Evolutionary conservation across 2,888 invertebrate genomes (phyloP), one percentile per base, ranked within the genome.

Genomic region (Eupithecia insigniata): DNA sequence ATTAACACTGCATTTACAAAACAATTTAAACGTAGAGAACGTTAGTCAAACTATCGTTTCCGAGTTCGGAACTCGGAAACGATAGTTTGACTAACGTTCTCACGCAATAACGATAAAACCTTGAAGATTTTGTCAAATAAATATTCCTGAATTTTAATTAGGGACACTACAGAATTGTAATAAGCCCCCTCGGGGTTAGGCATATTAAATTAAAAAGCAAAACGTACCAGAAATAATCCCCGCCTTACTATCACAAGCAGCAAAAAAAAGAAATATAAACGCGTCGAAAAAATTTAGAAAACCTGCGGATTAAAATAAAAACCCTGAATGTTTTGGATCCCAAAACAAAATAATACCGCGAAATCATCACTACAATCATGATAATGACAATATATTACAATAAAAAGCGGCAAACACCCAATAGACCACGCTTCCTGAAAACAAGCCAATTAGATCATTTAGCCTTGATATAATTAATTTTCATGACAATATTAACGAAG

Each of bases 401-500:
- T 34, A 22, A 36, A 34, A 36, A 14, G 26, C 36, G 26, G 6
- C 22, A 64, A 62, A 64, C 36, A 22, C 36, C n/a, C 36, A 34
- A 60, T 22, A 22, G 14, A 39, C 6, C 28, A 28, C 43, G 66
- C 71, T 74, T 74, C 74, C 66, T 69, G 74, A 74, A 74, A 74
- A 74, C 74, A 74, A 71, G 61, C 58, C 74, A 71, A 74, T 74
- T 74, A 73, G n/a, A 39, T 46, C 28, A 32, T 32, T 68, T 61
- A 70, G 70, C 73, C 73, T 73, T 68, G 65, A 67, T 70, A 60
- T 26, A 65, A 73, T 73, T 70, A 68, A 67, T 70, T 69, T 66
- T 5, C 61, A 62, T 58, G 26, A 28, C 58, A 67, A 36, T 58
- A 64, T 5, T 60, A 60, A 18, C 55, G 26, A 26, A 55, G 55